Percentiles rank a stretch among this genome's conserved stretches.
phyloP scores from a whole-genome alignment of 2,113 vertebrate species.

The Tretioscincus oriximinensis region DNA sequence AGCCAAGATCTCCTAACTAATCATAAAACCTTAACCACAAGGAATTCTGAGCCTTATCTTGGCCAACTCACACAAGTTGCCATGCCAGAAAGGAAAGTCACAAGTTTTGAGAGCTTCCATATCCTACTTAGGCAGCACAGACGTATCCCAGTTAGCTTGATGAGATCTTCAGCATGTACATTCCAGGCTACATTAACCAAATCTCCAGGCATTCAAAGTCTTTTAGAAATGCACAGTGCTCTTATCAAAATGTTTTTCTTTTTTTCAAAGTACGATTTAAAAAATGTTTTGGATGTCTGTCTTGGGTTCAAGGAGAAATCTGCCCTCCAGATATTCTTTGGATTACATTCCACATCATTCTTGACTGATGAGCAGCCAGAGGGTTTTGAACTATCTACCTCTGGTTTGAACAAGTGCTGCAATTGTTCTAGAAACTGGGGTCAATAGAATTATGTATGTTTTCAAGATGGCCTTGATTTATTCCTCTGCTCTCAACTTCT shows the following conservation, averaged over 20 bases:
- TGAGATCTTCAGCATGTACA: neutral
- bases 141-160: too few relatives aligned
- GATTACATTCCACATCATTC: too few relatives aligned
- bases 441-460: neutral
- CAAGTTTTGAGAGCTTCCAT: constrained; percentile 60
- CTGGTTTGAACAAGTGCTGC: neutral
- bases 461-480: neutral
- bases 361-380: too few relatives aligned
- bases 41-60: constrained; percentile 56
- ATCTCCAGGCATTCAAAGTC: neutral
- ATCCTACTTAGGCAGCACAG: constrained; percentile 52
- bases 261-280: neutral
- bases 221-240: neutral
- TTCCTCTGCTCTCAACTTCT: neutral
- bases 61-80: constrained; percentile 61
- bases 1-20: constrained; percentile 65
- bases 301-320: neutral
- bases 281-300: neutral
- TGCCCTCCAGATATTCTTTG: too few relatives aligned
- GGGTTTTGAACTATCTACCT: neutral
- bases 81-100: constrained; percentile 47
- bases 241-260: neutral
- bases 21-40: constrained; percentile 68
- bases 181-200: neutral
- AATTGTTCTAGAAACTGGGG: neutral